Base-by-base conservation (phyloP, 2,888 invertebrate species). In the Trisateles emortualis region DNA sequence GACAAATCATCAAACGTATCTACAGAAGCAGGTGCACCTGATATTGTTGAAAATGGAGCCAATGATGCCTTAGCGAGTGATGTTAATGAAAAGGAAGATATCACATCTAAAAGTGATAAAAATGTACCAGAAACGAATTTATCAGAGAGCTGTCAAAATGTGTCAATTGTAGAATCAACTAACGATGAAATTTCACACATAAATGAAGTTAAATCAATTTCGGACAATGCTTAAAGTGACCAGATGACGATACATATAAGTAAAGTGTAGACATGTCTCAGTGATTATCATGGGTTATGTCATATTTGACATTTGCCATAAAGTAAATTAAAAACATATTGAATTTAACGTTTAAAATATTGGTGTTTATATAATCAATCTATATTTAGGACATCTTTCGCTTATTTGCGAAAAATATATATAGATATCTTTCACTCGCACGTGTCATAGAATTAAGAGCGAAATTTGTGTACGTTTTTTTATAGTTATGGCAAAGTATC, bases 171-270 rank as follows among this genome's bases (percentile, higher is more conserved):
- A 50, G 65, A 68, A 53, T 56, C 55, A 9, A 49, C 64, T 0
- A 72, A 77, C 48, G 78, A 77, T 17, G 76, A 83, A 64, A 53
- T 80, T 9, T 69, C 79, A 6, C 77, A 78, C 38, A 64, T 78
- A 52, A 70, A 69, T 14, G 83, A 84, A 70, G 76, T 78, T 2
- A 83, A 83, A 52, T 64, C 77, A 1, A 75, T 80, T 22, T 58
- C 62, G 10, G 70, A 58, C 38, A 71, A 72, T 50, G 56, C 56
- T 51, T 68, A 62, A 59, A 66, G 61, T 54, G 62, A 63, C 55
- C 48, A 8, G 22, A 24, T 26, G 10, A 9, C n/a, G n/a, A n/a
- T 51, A 57, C 72, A 65, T 60, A 66, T 64, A 24, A 24, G 3
- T 29, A 29, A 1, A 76, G 62, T 62, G 59, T 71, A 72, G 66